Evolutionary conservation across 2,797 vertebrate species (phyloP).

Genomic region (Eptatretus atami): DNA sequence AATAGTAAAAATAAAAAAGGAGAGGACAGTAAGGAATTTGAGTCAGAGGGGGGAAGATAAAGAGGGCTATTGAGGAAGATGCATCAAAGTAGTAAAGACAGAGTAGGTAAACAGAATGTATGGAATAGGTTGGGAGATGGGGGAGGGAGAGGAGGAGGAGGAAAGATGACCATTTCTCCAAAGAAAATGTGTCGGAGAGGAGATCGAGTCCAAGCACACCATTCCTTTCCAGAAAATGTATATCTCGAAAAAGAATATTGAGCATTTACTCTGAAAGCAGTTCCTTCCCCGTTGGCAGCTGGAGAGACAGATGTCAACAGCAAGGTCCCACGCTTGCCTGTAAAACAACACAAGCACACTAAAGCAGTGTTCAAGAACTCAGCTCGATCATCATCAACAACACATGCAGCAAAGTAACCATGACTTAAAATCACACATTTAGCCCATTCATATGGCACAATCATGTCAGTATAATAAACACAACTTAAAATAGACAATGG

Average conservation of each 20-base stretch:
- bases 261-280: conserved; percentile 55
- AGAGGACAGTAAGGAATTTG: background rate
- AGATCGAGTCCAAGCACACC: background rate
- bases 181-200: background rate
- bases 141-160: too few species aligned
- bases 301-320: conserved; percentile 94
- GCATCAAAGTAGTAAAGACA: background rate
- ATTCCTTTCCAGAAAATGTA: too few species aligned
- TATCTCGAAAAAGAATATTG: background rate
- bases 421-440: too few species aligned
- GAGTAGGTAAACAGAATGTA: too few species aligned
- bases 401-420: too few species aligned
- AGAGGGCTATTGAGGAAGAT: background rate
- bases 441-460: too few species aligned
- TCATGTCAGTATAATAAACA: too few species aligned
- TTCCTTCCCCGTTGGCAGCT: conserved; percentile 80
- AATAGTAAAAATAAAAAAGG: too few species aligned
- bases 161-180: background rate
- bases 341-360: background rate
- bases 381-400: too few species aligned
- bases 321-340: conserved; percentile 95
- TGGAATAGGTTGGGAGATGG: too few species aligned
- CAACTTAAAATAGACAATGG: too few species aligned
- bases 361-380: too few species aligned
- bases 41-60: background rate